phyloP scores from a whole-genome alignment of 2,888 invertebrate species.

The Asteroscopus sphinx region DNA sequence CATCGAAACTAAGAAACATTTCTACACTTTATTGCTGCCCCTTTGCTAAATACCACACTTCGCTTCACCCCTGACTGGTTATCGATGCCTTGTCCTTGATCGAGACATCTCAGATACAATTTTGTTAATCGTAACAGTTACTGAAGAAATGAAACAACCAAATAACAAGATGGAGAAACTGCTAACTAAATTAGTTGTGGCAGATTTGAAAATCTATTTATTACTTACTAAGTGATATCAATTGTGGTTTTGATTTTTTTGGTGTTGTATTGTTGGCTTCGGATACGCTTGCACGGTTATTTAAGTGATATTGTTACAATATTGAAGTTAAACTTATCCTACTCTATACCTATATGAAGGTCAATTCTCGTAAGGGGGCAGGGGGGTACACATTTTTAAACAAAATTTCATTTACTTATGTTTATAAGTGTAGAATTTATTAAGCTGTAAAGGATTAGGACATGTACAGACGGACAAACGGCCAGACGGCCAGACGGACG shows the following conservation, averaged over 20 bases:
- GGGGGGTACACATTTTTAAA: no score
- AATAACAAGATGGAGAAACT: constrained; percentile 35
- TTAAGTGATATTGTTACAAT: no score
- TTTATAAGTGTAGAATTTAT: no score
- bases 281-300: no score
- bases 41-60: constrained; percentile 20
- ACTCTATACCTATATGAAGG: no score
- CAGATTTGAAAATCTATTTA: constrained; percentile 34
- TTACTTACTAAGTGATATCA: constrained; percentile 14
- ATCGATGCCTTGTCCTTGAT: constrained; percentile 63
- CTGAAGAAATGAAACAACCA: constrained; percentile 25
- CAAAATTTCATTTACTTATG: no score
- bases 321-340: no score
- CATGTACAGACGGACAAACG: no score
- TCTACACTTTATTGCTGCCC: background rate
- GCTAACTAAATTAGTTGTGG: constrained; percentile 28
- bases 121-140: constrained; percentile 31
- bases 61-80: constrained; percentile 60
- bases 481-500: no score
- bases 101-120: constrained; percentile 45
- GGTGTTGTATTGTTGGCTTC: background rate
- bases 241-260: constrained; percentile 6
- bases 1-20: background rate
- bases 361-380: no score
- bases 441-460: no score